Percentiles rank a stretch among this genome's conserved stretches.
Evolutionary conservation across 1,140 invertebrate species (phyloP).

Genomic region (Yoshiicerus persimilis): DNA sequence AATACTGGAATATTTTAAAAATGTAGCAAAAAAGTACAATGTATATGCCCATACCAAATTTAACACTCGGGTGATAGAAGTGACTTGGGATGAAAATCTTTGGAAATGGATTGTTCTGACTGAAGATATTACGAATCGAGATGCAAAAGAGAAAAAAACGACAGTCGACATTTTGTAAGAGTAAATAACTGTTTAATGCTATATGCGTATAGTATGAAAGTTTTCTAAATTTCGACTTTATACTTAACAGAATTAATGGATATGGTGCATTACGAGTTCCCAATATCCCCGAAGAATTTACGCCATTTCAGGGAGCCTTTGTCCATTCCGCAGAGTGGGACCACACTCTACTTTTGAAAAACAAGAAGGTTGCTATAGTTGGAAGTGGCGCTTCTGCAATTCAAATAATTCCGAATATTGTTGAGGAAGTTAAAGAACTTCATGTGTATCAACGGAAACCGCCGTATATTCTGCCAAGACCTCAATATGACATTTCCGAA

Average conservation of each 20-base stretch:
- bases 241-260: conserved; percentile 26
- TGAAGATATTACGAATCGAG: background rate
- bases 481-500: background rate
- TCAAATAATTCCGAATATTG: conserved; percentile 43
- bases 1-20: conserved; percentile 30
- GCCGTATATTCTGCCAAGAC: background rate
- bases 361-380: conserved; percentile 33
- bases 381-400: conserved; percentile 40
- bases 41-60: conserved; percentile 27
- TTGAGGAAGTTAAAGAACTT: conserved; percentile 31
- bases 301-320: conserved; percentile 9
- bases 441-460: conserved; percentile 36
- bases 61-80: conserved; percentile 10
- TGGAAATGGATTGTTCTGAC: conserved; percentile 23
- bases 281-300: conserved; percentile 28
- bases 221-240: background rate
- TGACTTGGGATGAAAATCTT: conserved; percentile 23
- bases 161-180: background rate
- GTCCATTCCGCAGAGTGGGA: conserved; percentile 38
- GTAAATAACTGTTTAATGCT: background rate
- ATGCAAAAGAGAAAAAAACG: background rate
- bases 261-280: conserved; percentile 33
- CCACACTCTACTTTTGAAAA: conserved; percentile 23
- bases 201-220: background rate
- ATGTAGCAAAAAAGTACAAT: conserved; percentile 28